Evolutionary conservation across 2,113 vertebrate genomes (phyloP).

Genomic region (Rhynchopsitta pachyrhyncha): DNA sequence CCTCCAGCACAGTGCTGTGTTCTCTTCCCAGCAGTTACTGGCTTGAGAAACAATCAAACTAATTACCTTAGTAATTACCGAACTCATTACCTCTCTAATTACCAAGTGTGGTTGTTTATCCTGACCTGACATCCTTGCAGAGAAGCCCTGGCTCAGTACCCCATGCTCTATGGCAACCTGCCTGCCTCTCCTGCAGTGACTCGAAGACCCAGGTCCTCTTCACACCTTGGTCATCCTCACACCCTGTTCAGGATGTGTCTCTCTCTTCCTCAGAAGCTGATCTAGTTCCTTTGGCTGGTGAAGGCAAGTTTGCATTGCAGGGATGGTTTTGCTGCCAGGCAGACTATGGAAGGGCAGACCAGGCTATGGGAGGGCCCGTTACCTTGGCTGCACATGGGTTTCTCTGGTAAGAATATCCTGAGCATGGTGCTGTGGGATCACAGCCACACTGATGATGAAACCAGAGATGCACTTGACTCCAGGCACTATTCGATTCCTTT

Average conservation of each 20-base stretch:
- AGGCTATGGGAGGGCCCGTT: neutral
- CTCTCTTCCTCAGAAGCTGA: neutral
- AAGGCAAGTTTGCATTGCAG: neutral
- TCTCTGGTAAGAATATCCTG: neutral
- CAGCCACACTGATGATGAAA: neutral
- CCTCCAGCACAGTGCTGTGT: neutral
- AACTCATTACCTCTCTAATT: conserved; percentile 70
- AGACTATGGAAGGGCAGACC: neutral
- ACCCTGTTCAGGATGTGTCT: neutral
- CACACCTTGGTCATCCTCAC: neutral
- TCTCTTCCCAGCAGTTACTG: conserved; percentile 30
- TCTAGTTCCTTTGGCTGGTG: neutral
- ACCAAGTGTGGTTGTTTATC: conserved; percentile 32
- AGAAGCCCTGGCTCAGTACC: neutral
- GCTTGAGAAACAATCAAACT: conserved; percentile 62
- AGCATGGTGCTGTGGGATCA: neutral
- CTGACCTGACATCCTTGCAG: neutral
- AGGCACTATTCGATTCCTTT: neutral
- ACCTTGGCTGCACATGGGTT: neutral
- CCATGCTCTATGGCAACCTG: neutral
- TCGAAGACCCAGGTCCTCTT: neutral
- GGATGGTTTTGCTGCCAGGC: neutral
- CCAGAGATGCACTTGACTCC: neutral
- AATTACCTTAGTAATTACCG: conserved; percentile 69
- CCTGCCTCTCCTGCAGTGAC: neutral